A percentile compares a stretch with the other conserved stretches of the same genome.
phyloP scores from a whole-genome alignment of 2,797 vertebrate species.

The Micrastur ruficollis region DNA sequence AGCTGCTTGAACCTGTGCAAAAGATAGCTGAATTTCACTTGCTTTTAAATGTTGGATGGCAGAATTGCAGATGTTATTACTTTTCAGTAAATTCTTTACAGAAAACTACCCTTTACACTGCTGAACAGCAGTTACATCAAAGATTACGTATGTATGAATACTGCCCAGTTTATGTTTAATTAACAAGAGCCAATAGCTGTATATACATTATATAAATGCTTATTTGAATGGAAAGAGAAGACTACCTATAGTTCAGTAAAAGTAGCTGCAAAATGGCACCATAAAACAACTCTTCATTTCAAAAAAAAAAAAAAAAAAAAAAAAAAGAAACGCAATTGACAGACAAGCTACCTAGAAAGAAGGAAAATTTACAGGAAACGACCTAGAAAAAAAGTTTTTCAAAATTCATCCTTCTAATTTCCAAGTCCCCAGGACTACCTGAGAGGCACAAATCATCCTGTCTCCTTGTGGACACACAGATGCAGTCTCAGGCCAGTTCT shows the following conservation, averaged over 20 bases:
- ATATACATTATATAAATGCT: background rate
- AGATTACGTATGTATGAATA: background rate
- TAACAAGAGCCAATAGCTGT: background rate
- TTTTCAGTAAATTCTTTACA: background rate
- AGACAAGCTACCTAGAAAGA: background rate
- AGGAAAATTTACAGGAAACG: background rate
- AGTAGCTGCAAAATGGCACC: background rate
- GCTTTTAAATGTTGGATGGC: background rate
- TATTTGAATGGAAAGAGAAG: background rate
- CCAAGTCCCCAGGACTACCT: background rate
- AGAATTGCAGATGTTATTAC: background rate
- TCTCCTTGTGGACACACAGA: background rate
- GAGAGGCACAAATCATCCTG: background rate
- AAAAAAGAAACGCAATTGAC: too few relatives aligned
- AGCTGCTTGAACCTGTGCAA: background rate
- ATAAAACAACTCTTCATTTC: background rate
- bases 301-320: background rate
- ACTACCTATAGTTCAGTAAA: background rate
- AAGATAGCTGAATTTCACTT: background rate
- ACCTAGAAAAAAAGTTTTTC: background rate
- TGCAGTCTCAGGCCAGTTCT: background rate
- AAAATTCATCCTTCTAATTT: background rate
- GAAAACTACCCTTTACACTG: background rate
- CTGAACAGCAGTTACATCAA: background rate
- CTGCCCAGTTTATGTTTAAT: background rate